A percentile compares a stretch with the other conserved stretches of the same genome.
phyloP scores from a whole-genome alignment of 2,113 vertebrate species.

The Mixornis gularis region DNA sequence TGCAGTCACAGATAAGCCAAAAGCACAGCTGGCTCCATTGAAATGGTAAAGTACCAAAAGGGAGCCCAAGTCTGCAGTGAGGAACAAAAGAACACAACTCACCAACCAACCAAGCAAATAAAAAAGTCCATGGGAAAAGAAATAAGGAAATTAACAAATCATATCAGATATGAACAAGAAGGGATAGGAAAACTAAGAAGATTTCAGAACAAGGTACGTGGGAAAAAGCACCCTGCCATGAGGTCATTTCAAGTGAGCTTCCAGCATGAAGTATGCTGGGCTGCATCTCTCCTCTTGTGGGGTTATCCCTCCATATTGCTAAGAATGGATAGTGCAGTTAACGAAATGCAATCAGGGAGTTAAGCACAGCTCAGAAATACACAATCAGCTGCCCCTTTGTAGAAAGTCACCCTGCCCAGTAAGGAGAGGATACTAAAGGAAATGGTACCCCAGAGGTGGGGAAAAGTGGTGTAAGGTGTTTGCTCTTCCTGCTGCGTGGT shows the following conservation, averaged over 20 bases:
- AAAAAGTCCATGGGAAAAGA: not conserved
- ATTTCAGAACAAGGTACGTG: not conserved
- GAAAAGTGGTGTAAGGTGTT: not conserved
- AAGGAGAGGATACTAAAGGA: not conserved
- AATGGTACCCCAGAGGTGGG: not conserved
- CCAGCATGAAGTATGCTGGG: accelerated
- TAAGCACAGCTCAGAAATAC: not conserved
- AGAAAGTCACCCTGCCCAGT: not conserved
- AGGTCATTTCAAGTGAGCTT: not conserved
- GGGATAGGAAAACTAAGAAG: not conserved
- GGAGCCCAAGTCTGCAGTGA: not conserved
- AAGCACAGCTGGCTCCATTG: not conserved
- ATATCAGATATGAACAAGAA: not conserved
- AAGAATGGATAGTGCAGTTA: not conserved
- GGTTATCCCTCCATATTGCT: not conserved
- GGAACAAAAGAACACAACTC: not conserved
- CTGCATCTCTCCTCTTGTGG: not conserved
- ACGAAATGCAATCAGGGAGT: not conserved
- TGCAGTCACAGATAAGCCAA: not conserved
- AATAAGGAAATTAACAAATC: not conserved
- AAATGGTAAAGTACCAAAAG: not conserved
- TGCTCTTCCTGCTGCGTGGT: not conserved
- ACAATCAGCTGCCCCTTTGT: not conserved
- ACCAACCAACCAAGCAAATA: not conserved
- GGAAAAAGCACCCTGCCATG: not conserved